Percentiles rank a stretch among this genome's conserved stretches.
These are phyloP conservation scores for Polypedilum vanderplanki DNA, from an alignment of 1,140 invertebrate genomes.

Conservation along the genomic window DNA sequence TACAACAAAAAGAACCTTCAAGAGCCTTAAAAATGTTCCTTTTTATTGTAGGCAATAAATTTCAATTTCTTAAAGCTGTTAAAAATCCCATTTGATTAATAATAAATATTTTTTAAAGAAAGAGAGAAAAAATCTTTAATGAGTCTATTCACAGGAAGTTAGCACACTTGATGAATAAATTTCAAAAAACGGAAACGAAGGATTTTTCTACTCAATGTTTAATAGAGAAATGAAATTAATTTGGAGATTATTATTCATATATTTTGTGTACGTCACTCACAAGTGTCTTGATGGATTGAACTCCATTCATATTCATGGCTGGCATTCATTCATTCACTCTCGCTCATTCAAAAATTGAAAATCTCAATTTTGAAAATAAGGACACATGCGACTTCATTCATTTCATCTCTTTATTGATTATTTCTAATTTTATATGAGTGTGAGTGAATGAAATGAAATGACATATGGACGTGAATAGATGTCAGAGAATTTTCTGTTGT, in stretches of 20 bases:
- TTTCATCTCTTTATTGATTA: neutral
- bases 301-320: too few species aligned
- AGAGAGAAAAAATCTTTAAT: too few species aligned
- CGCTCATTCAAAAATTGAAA: neutral
- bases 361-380: slow-evolving; percentile 9
- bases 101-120: too few species aligned
- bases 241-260: slow-evolving; percentile 19
- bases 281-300: neutral
- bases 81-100: too few species aligned
- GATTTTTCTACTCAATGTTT: neutral
- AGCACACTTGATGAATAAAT: slow-evolving; percentile 18
- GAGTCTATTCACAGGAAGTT: neutral
- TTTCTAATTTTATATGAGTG: neutral
- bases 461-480: slow-evolving; percentile 1
- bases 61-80: too few species aligned
- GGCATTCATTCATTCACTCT: too few species aligned
- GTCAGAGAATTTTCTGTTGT: neutral
- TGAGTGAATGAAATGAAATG: neutral
- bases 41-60: too few species aligned
- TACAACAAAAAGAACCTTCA: too few species aligned
- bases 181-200: slow-evolving; percentile 5
- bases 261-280: neutral
- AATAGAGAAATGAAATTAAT: neutral
- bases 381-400: slow-evolving; percentile 10
- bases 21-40: too few species aligned